phyloP scores from a whole-genome alignment of 2,797 vertebrate genomes.

The Pygocentrus nattereri region DNA sequence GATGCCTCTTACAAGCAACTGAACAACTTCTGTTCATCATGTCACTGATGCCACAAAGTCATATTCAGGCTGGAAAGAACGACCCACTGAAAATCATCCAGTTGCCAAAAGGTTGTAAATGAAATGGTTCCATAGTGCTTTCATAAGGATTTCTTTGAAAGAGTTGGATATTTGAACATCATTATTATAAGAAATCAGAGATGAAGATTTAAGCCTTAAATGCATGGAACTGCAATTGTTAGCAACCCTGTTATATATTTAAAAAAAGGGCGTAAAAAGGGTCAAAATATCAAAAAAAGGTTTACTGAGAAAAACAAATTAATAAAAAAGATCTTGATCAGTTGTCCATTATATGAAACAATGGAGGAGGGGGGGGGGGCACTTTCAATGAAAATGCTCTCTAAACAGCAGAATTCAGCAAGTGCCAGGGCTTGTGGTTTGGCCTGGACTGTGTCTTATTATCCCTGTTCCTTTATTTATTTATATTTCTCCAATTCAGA shows the following conservation, averaged over 20 bases:
- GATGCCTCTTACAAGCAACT: conserved; percentile 40
- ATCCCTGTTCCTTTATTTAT: conserved; percentile 60
- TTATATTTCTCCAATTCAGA: conserved; percentile 58
- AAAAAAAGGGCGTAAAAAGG: too few species aligned
- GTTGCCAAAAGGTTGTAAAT: neutral
- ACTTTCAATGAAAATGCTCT: too few species aligned
- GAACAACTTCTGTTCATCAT: conserved; percentile 20
- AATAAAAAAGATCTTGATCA: too few species aligned
- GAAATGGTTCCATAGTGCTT: neutral
- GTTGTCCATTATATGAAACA: too few species aligned
- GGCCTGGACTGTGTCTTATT: conserved; percentile 56
- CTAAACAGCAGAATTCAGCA: conserved; percentile 48
- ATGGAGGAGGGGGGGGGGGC: too few species aligned
- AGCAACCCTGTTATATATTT: too few species aligned
- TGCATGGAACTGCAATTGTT: too few species aligned
- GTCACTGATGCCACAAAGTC: conserved; percentile 36
- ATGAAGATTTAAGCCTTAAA: too few species aligned
- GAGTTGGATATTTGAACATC: neutral
- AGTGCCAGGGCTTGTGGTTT: conserved; percentile 67
- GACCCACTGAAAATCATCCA: conserved; percentile 20
- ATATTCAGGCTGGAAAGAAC: conserved; percentile 31
- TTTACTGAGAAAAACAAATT: too few species aligned
- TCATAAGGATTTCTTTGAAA: neutral
- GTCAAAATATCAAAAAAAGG: too few species aligned
- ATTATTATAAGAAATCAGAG: too few species aligned